Evolutionary conservation across 2,888 invertebrate species (phyloP), one percentile per base, ranked within the genome.

Genomic region (Andrena praecox): DNA sequence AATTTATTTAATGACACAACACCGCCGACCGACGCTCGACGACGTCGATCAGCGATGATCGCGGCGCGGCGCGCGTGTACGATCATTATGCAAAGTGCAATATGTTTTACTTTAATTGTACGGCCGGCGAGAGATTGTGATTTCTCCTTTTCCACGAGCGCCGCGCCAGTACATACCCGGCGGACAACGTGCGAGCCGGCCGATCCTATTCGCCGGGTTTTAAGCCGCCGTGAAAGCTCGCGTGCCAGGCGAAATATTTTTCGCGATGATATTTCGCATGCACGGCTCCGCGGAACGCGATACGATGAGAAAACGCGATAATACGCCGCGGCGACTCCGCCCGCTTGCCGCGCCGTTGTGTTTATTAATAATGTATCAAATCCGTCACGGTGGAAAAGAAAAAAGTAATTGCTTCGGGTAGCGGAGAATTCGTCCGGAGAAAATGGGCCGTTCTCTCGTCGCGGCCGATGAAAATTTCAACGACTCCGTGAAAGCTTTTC

Each of bases 221-320:
- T 63, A 24, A 31, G n/a, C 35, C 35, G 33, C 12, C 80, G 84
- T 79, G 84, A 85, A 84, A 85, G 84, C 77, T 85, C 80, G 84
- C 84, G 80, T 85, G 84, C 48, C 64, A 56, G 60, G 50, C 54
- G 50, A 63, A 70, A 69, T 35, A 74, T 84, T 84, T 73, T 79
- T 77, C 72, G n/a, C 77, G 69, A 70, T 60, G 82, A 73, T 77
- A 70, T 77, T 76, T 77, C 73, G 82, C 66, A 54, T 66, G 81
- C 80, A 66, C 80, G 74, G 12, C 33, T 52, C 12, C 12, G 42
- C 31, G 64, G 64, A 35, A 60, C 48, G 60, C 64, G 24, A 56
- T 56, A n/a, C 72, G 70, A 69, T 77, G 77, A 77, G 77, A 77
- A 67, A 74, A 52, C 54, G 31, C 80, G 80, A 80, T 78, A 73